Base-by-base conservation (phyloP, 2,888 invertebrate species). In the Eupelmus urozonus region DNA sequence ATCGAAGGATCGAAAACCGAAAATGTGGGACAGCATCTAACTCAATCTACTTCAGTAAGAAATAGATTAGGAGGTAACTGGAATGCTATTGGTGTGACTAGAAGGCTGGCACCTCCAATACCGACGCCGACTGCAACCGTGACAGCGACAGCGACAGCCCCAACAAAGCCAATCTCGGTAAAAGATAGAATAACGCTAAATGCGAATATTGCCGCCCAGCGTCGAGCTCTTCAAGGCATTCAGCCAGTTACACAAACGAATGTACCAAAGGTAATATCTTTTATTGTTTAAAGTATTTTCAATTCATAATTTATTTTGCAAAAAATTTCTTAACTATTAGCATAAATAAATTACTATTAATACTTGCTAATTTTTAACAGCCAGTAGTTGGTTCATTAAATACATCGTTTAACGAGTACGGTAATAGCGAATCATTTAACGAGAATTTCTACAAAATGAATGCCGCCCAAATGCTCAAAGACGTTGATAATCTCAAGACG, bases 381-480 rank as follows among this genome's bases (percentile, higher is more conserved):
- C 60, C 18, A 16, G 25, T 27, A n/a, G n/a, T n/a, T n/a, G n/a
- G n/a, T 25, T 16, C 40, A 11, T 18, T 27, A 49, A 53, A n/a
- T 11, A 2, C 29, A n/a, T n/a, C n/a, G n/a, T n/a, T n/a, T n/a
- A n/a, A n/a, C n/a, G n/a, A n/a, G 4, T 62, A 42, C 29, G 9
- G 49, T 23, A 69, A 25, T 16, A 72, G 60, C 13, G 55, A 73
- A n/a, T 7, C 11, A 2, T 72, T 62, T 20, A 29, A 55, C 20
- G 40, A 62, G 7, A 53, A 72, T 1, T 79, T 76, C n/a, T 72
- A 57, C 7, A 65, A 63, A 16, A 80, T 80, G 77, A 80, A 80
- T 42, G 49, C 59, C 1, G 60, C 13, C 11, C 80, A 80, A 25
- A 77, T 80, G 76, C 20, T 49, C 4, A 59, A 57, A 23, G 80